Evolutionary conservation across 2,888 invertebrate genomes (phyloP).

Genomic region (Macroteleia sp.): DNA sequence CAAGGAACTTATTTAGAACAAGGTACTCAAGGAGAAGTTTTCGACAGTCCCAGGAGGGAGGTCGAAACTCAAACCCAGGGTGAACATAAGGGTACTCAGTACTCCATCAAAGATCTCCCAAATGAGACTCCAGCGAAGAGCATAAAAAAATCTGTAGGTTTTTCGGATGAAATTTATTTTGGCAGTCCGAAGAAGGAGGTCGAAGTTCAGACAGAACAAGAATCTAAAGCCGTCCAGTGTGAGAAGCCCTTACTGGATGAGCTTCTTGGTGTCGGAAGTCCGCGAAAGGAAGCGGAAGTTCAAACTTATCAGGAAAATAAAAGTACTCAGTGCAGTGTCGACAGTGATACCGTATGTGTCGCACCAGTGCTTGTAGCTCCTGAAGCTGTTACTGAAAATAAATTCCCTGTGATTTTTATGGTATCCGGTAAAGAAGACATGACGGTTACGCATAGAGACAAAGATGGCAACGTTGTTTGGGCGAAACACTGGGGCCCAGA

Average conservation of each 20-base stretch:
- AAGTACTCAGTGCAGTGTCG: slow-evolving; percentile 72
- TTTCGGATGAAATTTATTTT: slow-evolving; percentile 45
- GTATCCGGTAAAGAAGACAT: slow-evolving; percentile 73
- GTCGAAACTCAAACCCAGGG: slow-evolving; percentile 78
- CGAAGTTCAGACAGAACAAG: slow-evolving; percentile 77
- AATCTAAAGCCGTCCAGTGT: slow-evolving; percentile 77
- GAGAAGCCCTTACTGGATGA: slow-evolving; percentile 44
- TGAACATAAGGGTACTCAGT: slow-evolving; percentile 78
- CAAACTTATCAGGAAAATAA: slow-evolving; percentile 70
- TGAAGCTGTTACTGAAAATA: slow-evolving; percentile 32
- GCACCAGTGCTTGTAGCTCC: background rate
- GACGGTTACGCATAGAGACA: slow-evolving; percentile 82
- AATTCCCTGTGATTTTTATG: slow-evolving; percentile 62
- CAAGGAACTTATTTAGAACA: slow-evolving; percentile 43
- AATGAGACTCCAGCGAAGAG: slow-evolving; percentile 38
- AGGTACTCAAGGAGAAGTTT: slow-evolving; percentile 40
- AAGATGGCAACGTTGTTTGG: slow-evolving; percentile 84
- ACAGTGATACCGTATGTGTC: slow-evolving; percentile 16
- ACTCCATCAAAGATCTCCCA: slow-evolving; percentile 72
- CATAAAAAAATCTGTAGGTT: slow-evolving; percentile 53
- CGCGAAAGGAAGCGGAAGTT: slow-evolving; percentile 56
- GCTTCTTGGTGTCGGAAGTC: slow-evolving; percentile 10
- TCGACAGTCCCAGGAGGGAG: slow-evolving; percentile 74
- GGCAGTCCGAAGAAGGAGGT: slow-evolving; percentile 72
- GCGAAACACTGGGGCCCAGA: slow-evolving; percentile 94